Base-by-base conservation (phyloP, 2,797 vertebrate genomes). In the Psittacula echo region DNA sequence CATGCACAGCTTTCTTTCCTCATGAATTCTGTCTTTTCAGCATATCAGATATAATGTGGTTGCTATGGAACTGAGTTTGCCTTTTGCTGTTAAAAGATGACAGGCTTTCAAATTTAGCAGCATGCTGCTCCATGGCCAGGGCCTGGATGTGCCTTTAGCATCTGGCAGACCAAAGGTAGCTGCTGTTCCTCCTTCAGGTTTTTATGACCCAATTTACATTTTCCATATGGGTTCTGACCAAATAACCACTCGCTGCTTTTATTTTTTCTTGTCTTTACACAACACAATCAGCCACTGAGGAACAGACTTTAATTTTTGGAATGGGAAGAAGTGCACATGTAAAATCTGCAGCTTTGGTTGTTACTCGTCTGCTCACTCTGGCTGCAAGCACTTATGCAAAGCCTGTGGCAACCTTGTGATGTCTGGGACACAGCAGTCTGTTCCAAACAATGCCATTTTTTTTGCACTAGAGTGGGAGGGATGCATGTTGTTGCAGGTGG, bases 21-120 rank as follows among this genome's bases (percentile, higher is more conserved):
- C 8, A 51, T 20, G 15, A 88, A 50, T 91, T 84, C 70, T 90
- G 86, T 62, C 29, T 20, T 78, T 90, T 54, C 78, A 93, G 68
- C 45, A 21, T 41, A 77, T 61, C 72, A 93, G 68, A 62, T 32
- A 47, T 62, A 47, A 51, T 2, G 11, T 2, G 2, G 53, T 96
- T 96, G 86, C 94, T 89, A 75, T 72, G 85, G 85, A 93, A 91
- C 3, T 71, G 56, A 74, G 56, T 77, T 87, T 92, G 26, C 30
- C 47, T 85, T 93, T 80, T 87, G 53, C 72, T 87, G 56, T 50
- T 70, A 48, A 41, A 77, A 74, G 74, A 74, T 61, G 34, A 70
- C 2, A 20, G 41, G 51, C 10, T 82, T 73, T 84, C 51, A 91
- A 78, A 67, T 73, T 74, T 53, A 82, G 48, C 75, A 85, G 67